Evolutionary conservation across 2,113 vertebrate genomes (phyloP), one percentile per base, ranked within the genome.

Genomic region (Amphiprion percula): DNA sequence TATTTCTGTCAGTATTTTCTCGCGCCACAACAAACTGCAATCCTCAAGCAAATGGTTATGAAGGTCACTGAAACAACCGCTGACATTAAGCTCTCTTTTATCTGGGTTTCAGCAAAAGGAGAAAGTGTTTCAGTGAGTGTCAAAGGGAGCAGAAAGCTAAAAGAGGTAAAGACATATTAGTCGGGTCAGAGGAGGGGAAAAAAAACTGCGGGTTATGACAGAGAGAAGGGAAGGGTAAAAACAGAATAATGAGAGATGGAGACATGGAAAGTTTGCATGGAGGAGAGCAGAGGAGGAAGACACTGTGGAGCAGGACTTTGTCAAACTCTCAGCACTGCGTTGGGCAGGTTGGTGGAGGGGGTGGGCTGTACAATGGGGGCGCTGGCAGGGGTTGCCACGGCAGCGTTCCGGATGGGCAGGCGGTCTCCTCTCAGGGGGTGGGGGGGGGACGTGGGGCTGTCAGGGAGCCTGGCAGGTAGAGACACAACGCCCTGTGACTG

Each of bases 401-500:
- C 86, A 89, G 83, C 85, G 92, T 93, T 93, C 91, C 91, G 90
- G 92, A 93, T 93, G 92, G 92, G 90, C 91, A 87, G 83, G 78
- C 90, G 88, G 91, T 90, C 91, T 93, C 91, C 87, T 92, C 92
- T 93, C 92, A 63, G 60, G 88, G 85, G 90, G 85, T 85, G 82
- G 39, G 67, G 84, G 84, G 87, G 6, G 83, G 84, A 86, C 78
- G 88, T 76, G 77, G 88, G 84, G 90, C 90, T 93, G 92, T 91
- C 92, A 93, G 92, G 83, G 89, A 90, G 89, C 80, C 89, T 92
- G 91, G 92, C 92, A 93, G 92, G 91, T 93, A 92, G 88, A 93
- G 91, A 93, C 90, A 91, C 92, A 82, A 83, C 39, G 77, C 90
- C 91, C 90, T 90, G 91, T 92, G 91, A 93, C 91, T 91, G 78